Percentiles rank a stretch among this genome's conserved stretches.
Conservation (phyloP, 2,797 vertebrate species). For the Protonibea diacanthus region DNA sequence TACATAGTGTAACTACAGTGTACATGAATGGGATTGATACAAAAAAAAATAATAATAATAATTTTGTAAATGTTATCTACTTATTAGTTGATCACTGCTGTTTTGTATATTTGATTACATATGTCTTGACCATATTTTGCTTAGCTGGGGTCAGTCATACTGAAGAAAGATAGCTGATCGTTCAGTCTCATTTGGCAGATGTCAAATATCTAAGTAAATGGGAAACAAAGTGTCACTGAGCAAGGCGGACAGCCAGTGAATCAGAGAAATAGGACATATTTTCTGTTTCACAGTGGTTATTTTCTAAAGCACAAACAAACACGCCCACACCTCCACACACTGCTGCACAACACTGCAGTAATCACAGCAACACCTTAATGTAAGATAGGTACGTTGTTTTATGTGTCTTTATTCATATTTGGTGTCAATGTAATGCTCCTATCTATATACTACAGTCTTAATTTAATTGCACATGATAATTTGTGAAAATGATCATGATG, state of each 20-base stretch:
- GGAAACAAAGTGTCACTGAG: no score
- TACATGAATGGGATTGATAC: background rate
- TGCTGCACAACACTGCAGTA: no score
- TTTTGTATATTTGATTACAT: background rate
- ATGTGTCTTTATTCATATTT: background rate
- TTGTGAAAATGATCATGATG: background rate
- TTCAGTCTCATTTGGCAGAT: no score
- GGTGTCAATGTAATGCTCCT: background rate
- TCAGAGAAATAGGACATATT: no score
- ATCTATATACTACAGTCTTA: background rate
- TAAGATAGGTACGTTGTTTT: background rate
- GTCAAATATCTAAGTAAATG: no score
- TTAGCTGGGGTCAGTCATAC: no score
- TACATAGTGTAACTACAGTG: background rate
- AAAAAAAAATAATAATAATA: background rate
- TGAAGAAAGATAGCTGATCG: no score
- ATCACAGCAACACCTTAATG: background rate
- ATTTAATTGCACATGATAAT: background rate
- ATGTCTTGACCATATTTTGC: background rate
- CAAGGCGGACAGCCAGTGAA: no score
- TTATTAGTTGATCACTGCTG: background rate
- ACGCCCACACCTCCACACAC: no score
- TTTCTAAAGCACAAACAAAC: no score
- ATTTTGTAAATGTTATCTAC: background rate
- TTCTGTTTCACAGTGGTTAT: no score